Evolutionary conservation across 2,797 vertebrate genomes (phyloP), one percentile per base, ranked within the genome.

Genomic region (Poeciliopsis gracilis): DNA sequence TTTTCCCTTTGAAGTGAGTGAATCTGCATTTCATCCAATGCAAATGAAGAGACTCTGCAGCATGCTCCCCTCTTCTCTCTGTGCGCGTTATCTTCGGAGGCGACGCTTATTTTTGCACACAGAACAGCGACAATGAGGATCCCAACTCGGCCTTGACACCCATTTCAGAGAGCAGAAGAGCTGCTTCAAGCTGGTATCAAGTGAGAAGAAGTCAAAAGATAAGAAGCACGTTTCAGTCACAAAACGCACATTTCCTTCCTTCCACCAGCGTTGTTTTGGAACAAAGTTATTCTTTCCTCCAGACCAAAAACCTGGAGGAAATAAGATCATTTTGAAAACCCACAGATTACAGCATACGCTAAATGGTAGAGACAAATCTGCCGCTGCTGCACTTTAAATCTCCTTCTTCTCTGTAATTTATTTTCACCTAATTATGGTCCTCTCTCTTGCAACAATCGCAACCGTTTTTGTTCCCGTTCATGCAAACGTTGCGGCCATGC

Each of bases 401-500:
- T 71, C 13, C 25, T 9, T 46, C 3, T 4, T 71, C 67, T 28
- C 13, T 46, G 41, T 13, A 16, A 23, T 43, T 41, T 43, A 2
- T 46, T 71, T 33, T n/a, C 51, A 28, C 76, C 33, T n/a, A 28
- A 12, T 67, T 75, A 41, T 66, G 30, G 45, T 30, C 82, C 10
- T 72, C 66, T 72, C 66, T 84, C 69, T 61, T 82, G 77, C 57
- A 85, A 77, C 38, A 51, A 66, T 28, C 73, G 67, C 20, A 80
- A n/a, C 82, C 88, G 72, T 91, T 82, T 93, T 63, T 80, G 82
- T 36, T 18, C 30, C 55, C 1, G 16, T 90, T 89, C 82, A 89
- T 90, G 92, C 88, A 93, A 94, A 93, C 85, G 57, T 79, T 77
- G 89, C 49, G 8, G 89, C 86, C 88, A 93, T 72, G 81, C 28